These are phyloP conservation scores for Narcine bancroftii DNA, from an alignment of 2,113 vertebrate genomes.

Conservation along the genomic window DNA sequence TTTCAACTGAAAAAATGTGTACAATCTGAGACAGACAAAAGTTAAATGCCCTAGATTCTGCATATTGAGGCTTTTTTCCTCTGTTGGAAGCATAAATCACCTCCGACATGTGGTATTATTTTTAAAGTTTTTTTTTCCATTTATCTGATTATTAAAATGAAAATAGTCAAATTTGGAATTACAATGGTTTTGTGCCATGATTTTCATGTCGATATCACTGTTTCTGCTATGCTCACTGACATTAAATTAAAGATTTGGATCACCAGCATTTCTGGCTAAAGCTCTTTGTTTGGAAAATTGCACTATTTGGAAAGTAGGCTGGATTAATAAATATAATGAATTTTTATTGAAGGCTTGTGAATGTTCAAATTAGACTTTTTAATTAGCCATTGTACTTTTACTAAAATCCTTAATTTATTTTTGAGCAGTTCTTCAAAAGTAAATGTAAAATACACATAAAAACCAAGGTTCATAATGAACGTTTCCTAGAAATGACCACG, in stretches of 20 bases:
- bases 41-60: background rate
- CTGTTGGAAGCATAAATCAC: background rate
- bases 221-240: background rate
- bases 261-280: conserved; percentile 8
- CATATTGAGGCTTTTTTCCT: background rate
- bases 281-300: background rate
- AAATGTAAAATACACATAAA: background rate
- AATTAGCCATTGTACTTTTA: conserved; percentile 10
- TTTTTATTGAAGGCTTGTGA: background rate
- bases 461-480: background rate
- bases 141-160: conserved; percentile 27
- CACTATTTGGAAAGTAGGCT: background rate
- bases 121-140: background rate
- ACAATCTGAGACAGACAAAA: too few relatives aligned
- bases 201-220: background rate
- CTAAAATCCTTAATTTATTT: background rate
- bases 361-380: background rate
- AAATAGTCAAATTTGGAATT: conserved; percentile 14
- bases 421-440: background rate
- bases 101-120: background rate
- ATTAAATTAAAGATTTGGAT: conserved; percentile 30
- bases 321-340: conserved; percentile 22
- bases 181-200: background rate
- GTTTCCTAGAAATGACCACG: background rate
- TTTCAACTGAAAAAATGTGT: too few relatives aligned